Percentiles rank a stretch among this genome's conserved stretches.
Evolutionary conservation across 2,797 vertebrate species (phyloP).

Genomic region (Chaenodraco wilsoni): DNA sequence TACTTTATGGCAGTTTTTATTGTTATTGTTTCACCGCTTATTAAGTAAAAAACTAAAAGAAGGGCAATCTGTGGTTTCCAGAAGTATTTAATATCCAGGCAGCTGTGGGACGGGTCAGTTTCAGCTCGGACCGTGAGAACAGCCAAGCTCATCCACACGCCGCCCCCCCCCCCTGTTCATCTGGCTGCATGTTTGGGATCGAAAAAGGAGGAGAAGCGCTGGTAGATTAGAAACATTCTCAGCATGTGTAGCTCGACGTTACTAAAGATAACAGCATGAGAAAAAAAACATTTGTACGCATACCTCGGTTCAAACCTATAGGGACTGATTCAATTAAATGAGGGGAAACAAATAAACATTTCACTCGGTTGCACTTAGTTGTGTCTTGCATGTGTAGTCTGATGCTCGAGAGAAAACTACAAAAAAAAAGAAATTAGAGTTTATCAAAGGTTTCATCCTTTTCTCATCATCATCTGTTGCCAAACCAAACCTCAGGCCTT

Average conservation of each 20-base stretch:
- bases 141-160: slow-evolving; percentile 81
- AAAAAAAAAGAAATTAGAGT: slow-evolving; percentile 84
- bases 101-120: slow-evolving; percentile 88
- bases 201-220: slow-evolving; percentile 86
- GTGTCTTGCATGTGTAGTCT: slow-evolving; percentile 98
- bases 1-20: slow-evolving; percentile 87
- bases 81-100: slow-evolving; percentile 83
- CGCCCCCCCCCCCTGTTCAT: slow-evolving; percentile 57
- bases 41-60: slow-evolving; percentile 70
- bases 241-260: slow-evolving; percentile 97
- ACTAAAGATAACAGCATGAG: slow-evolving; percentile 98
- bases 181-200: slow-evolving; percentile 88
- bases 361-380: slow-evolving; percentile 96
- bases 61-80: slow-evolving; percentile 83
- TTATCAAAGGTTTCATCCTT: slow-evolving; percentile 85
- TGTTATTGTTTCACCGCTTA: slow-evolving; percentile 71
- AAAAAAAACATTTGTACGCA: slow-evolving; percentile 93
- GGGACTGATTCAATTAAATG: slow-evolving; percentile 90
- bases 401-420: slow-evolving; percentile 89
- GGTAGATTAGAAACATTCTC: slow-evolving; percentile 93
- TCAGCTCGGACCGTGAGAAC: slow-evolving; percentile 87
- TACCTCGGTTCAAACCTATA: slow-evolving; percentile 97
- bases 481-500: slow-evolving; percentile 94
- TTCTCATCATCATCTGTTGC: slow-evolving; percentile 81
- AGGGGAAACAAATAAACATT: slow-evolving; percentile 83